Evolutionary conservation across 2,113 vertebrate genomes (phyloP).

Genomic region (Opisthocomus hoazin): DNA sequence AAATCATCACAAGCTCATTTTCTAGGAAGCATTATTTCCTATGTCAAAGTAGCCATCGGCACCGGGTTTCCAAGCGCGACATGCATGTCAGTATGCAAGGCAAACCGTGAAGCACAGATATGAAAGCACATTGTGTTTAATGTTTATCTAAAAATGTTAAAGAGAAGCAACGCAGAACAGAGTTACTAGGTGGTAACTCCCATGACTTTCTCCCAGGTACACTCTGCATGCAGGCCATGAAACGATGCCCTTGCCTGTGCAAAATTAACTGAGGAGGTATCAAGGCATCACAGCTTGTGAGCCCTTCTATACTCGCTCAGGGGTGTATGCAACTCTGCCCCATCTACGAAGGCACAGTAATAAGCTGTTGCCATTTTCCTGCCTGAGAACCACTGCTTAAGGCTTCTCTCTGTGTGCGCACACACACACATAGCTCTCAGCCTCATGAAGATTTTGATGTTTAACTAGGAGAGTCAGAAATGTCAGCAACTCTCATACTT

Average conservation of each 20-base stretch:
- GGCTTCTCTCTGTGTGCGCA: not conserved
- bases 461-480: not conserved
- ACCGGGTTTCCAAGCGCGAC: not conserved
- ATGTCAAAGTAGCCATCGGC: not conserved
- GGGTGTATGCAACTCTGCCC: not conserved
- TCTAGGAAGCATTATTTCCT: not conserved
- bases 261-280: not conserved
- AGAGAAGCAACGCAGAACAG: not conserved
- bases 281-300: not conserved
- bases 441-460: not conserved
- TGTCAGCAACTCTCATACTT: not conserved
- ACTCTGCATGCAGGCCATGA: not conserved
- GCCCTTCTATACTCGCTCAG: not conserved
- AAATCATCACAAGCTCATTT: not conserved
- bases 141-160: not conserved
- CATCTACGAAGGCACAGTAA: not conserved
- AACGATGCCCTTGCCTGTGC: fast-evolving
- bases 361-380: not conserved
- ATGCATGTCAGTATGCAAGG: not conserved
- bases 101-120: not conserved
- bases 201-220: not conserved
- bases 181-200: not conserved
- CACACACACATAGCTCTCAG: not conserved
- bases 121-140: not conserved
- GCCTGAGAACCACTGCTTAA: not conserved